These are phyloP conservation scores for Arbacia lixula DNA, from an alignment of 53 echinoderm and acorn worm genomes.

Conservation along the genomic window DNA sequence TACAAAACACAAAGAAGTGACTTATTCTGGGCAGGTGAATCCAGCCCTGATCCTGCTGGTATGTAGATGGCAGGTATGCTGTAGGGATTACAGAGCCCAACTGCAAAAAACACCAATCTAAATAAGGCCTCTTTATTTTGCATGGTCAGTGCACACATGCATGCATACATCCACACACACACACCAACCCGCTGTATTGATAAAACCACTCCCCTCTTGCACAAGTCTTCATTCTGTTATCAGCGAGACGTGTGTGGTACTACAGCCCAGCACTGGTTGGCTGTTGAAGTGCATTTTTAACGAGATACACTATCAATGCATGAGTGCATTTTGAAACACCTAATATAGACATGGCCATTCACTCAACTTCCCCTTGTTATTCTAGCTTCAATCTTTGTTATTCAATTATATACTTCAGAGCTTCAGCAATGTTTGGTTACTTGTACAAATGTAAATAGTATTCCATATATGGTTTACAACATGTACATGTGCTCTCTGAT, in stretches of 20 bases:
- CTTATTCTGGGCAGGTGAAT: conserved; percentile 27
- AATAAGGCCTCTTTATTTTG: conserved; percentile 15
- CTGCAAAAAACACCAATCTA: conserved; percentile 51
- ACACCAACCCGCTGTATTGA: conserved; percentile 19
- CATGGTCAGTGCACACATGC: conserved; percentile 39
- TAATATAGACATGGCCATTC: too few species aligned
- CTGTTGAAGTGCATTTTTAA: too few species aligned
- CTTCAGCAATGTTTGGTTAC: too few species aligned
- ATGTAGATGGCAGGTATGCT: conserved; percentile 28
- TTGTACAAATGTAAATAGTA: too few species aligned
- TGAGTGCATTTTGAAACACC: too few species aligned
- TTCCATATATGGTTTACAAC: too few species aligned
- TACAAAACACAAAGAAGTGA: too few species aligned
- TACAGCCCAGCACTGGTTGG: neutral
- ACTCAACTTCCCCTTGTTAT: too few species aligned
- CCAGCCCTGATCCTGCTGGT: neutral
- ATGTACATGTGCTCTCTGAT: too few species aligned
- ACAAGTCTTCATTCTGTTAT: conserved; percentile 32
- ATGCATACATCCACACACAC: conserved; percentile 19
- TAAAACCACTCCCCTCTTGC: conserved; percentile 47
- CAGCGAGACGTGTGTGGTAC: conserved; percentile 42
- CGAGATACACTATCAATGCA: too few species aligned
- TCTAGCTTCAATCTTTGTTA: too few species aligned
- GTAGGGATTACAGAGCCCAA: conserved; percentile 48
- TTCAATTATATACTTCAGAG: too few species aligned